These are phyloP conservation scores for Ameiurus melas DNA, from an alignment of 2,113 vertebrate genomes.

Conservation along the genomic window DNA sequence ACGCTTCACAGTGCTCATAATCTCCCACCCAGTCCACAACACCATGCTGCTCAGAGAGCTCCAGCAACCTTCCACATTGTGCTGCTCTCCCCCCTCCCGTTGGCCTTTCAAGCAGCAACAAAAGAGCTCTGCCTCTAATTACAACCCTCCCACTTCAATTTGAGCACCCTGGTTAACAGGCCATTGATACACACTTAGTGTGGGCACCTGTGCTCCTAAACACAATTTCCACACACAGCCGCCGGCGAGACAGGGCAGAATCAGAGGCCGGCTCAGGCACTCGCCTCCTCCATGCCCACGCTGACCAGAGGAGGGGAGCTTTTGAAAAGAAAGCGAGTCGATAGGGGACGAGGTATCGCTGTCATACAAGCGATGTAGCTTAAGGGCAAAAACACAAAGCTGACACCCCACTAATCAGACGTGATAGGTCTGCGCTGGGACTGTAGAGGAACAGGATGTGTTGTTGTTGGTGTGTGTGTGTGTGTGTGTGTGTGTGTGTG, in stretches of 20 bases:
- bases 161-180: slow-evolving; percentile 64
- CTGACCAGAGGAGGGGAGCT: slow-evolving; percentile 62
- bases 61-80: slow-evolving; percentile 40
- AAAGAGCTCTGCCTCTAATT: slow-evolving; percentile 63
- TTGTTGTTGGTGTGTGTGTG: slow-evolving; percentile 18
- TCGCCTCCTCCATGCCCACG: slow-evolving; percentile 60
- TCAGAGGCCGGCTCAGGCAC: slow-evolving; percentile 43
- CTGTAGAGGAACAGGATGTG: slow-evolving; percentile 50
- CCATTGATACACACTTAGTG: slow-evolving; percentile 56
- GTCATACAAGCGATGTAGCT: slow-evolving; percentile 55
- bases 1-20: slow-evolving; percentile 58
- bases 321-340: slow-evolving; percentile 53
- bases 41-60: slow-evolving; percentile 46
- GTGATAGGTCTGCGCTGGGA: slow-evolving; percentile 68
- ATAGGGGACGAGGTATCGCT: slow-evolving; percentile 55
- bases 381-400: slow-evolving; percentile 56
- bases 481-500: slow-evolving; percentile 25
- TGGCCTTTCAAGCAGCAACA: slow-evolving; percentile 54
- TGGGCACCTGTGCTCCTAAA: slow-evolving; percentile 65
- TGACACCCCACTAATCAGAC: slow-evolving; percentile 69
- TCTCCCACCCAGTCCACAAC: slow-evolving; percentile 56
- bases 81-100: slow-evolving; percentile 33
- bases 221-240: slow-evolving; percentile 69
- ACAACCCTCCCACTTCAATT: slow-evolving; percentile 62
- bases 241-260: slow-evolving; percentile 59